These are phyloP conservation scores for Oscheius myriophilus DNA, from an alignment of 2,888 invertebrate species.

Conservation along the genomic window DNA sequence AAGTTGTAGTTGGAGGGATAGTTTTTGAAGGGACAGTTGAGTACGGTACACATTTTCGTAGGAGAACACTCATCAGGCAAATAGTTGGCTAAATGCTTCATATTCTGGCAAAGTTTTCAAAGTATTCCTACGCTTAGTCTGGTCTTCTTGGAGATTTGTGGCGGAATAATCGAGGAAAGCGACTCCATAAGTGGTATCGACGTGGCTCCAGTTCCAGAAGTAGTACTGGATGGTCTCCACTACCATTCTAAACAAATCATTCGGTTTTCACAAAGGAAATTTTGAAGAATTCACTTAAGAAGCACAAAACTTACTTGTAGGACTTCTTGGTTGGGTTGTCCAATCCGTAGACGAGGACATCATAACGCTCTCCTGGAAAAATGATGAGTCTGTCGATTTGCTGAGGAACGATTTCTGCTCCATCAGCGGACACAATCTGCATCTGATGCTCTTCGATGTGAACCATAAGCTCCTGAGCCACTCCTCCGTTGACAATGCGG, in stretches of 20 bases:
- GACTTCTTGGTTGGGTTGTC: slow-evolving; percentile 44
- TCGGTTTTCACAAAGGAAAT: no score
- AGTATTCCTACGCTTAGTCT: slow-evolving; percentile 30
- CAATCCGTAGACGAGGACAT: slow-evolving; percentile 58
- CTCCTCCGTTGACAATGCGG: slow-evolving; percentile 66
- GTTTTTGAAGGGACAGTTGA: slow-evolving; percentile 18
- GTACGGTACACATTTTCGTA: slow-evolving; percentile 11
- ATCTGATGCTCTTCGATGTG: slow-evolving; percentile 61
- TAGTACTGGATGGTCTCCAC: slow-evolving; percentile 54
- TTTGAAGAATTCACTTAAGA: no score
- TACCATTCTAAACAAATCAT: neutral
- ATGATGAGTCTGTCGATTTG: slow-evolving; percentile 56
- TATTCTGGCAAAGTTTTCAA: no score
- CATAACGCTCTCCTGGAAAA: slow-evolving; percentile 68
- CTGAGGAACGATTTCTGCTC: slow-evolving; percentile 58
- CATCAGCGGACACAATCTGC: slow-evolving; percentile 64
- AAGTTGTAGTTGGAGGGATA: slow-evolving; percentile 16
- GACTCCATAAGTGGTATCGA: slow-evolving; percentile 54
- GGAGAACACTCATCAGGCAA: slow-evolving; percentile 15
- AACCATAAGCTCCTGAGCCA: slow-evolving; percentile 63
- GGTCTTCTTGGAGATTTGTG: slow-evolving; percentile 34
- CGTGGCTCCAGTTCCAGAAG: slow-evolving; percentile 55
- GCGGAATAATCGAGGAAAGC: slow-evolving; percentile 60
- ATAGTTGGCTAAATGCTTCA: no score
- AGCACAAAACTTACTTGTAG: slow-evolving; percentile 29